Percentiles rank a stretch among this genome's conserved stretches.
Conservation (phyloP, 2,113 vertebrate species). For the Poeciliopsis turrubarensis region DNA sequence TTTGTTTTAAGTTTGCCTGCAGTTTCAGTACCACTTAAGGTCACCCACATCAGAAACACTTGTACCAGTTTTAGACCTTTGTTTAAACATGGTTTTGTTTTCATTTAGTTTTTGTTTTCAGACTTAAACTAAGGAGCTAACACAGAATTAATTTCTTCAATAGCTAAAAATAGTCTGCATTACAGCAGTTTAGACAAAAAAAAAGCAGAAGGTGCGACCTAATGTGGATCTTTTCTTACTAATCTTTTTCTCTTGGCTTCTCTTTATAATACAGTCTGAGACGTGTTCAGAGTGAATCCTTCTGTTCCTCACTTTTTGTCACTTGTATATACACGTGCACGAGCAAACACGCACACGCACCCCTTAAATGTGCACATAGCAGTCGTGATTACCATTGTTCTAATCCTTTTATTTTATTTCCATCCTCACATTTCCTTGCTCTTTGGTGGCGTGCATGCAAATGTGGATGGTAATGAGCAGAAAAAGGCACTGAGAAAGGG, state of each 20-base stretch:
- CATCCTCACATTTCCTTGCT: constrained; percentile 69
- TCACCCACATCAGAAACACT: background rate
- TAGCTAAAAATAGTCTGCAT: constrained; percentile 38
- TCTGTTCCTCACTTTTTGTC: constrained; percentile 42
- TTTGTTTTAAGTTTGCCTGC: no score
- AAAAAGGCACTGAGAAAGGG: constrained; percentile 67
- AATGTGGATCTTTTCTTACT: constrained; percentile 29
- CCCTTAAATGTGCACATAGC: constrained; percentile 31
- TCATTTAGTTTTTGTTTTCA: constrained; percentile 18
- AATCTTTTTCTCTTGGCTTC: constrained; percentile 23
- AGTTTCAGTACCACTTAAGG: background rate
- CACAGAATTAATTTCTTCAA: constrained; percentile 3
- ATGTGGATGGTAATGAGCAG: constrained; percentile 80
- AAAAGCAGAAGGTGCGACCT: constrained; percentile 17
- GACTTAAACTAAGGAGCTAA: constrained; percentile 3
- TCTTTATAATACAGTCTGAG: constrained; percentile 37
- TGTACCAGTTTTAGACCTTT: background rate
- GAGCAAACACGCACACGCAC: constrained; percentile 19
- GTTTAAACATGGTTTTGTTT: background rate
- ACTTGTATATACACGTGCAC: constrained; percentile 24
- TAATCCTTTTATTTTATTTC: constrained; percentile 80
- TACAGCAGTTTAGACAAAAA: constrained; percentile 44
- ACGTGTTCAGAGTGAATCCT: constrained; percentile 43
- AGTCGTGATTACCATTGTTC: constrained; percentile 78
- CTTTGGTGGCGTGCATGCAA: constrained; percentile 81